Evolutionary conservation across 1,140 invertebrate species (phyloP).

Genomic region (Drepana arcuata): DNA sequence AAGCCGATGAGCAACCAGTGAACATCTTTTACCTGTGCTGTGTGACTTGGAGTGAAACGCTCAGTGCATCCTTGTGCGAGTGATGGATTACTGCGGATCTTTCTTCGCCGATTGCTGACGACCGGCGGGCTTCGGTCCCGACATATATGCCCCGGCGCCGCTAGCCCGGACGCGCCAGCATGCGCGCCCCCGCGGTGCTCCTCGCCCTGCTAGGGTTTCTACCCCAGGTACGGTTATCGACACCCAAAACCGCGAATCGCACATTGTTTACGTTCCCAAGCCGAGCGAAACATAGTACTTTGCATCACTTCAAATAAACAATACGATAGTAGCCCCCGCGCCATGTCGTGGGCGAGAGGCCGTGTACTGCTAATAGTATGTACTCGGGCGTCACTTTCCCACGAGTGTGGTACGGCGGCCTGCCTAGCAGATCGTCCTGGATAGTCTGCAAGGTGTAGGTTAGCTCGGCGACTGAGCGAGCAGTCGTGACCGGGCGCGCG

Average conservation of each 20-base stretch:
- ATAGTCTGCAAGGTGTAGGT: slow-evolving; percentile 51
- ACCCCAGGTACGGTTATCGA: slow-evolving; percentile 56
- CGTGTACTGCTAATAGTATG: no score
- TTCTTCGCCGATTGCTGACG: slow-evolving; percentile 49
- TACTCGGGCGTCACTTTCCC: slow-evolving; percentile 54
- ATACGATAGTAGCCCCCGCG: no score
- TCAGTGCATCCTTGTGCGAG: slow-evolving; percentile 60
- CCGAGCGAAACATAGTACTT: slow-evolving; percentile 22
- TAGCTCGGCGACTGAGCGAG: slow-evolving; percentile 22
- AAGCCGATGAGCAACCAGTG: slow-evolving; percentile 58
- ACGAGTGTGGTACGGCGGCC: slow-evolving; percentile 34
- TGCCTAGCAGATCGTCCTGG: slow-evolving; percentile 55
- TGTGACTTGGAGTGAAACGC: slow-evolving; percentile 66
- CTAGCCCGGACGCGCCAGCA: slow-evolving; percentile 61
- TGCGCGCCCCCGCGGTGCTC: slow-evolving; percentile 67
- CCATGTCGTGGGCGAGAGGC: no score
- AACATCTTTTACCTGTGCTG: slow-evolving; percentile 61
- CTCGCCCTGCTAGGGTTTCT: slow-evolving; percentile 69
- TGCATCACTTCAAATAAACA: slow-evolving; percentile 30
- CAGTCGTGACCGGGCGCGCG: slow-evolving; percentile 58
- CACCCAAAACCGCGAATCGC: slow-evolving; percentile 47
- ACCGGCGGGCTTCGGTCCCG: slow-evolving; percentile 40
- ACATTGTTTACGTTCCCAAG: slow-evolving; percentile 42
- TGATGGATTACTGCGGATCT: slow-evolving; percentile 63
- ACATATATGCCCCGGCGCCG: slow-evolving; percentile 64